Conservation (phyloP, 2,888 invertebrate species). For the Disparrhopalites patrizii region DNA sequence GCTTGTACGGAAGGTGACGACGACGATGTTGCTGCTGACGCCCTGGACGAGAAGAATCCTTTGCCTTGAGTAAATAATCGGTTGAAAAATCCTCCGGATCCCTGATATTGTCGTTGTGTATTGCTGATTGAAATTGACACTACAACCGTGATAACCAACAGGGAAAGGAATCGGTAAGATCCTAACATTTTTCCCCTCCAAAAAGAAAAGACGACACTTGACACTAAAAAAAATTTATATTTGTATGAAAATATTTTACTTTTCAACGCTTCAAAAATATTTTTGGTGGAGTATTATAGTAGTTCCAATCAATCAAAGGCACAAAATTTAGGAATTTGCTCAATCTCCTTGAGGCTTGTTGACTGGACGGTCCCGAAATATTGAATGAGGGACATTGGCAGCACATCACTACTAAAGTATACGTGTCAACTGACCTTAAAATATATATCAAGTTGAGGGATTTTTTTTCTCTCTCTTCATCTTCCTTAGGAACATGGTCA, state of each 20-base stretch:
- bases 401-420: conserved; percentile 14
- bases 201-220: no score
- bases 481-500: conserved; percentile 12
- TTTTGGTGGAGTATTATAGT: no score
- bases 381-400: conserved; percentile 15
- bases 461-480: conserved; percentile 13
- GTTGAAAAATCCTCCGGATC: conserved; percentile 6
- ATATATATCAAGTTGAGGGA: conserved; percentile 10
- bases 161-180: conserved; percentile 7
- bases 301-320: neutral
- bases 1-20: no score
- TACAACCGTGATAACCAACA: conserved; percentile 13
- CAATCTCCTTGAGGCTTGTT: neutral
- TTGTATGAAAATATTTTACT: no score
- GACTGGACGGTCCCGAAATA: neutral
- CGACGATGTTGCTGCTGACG: neutral
- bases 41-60: neutral
- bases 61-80: conserved; percentile 14
- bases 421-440: conserved; percentile 27
- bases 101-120: neutral
- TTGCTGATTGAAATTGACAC: conserved; percentile 9
- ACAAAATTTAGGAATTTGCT: neutral
- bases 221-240: no score
- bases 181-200: conserved; percentile 21
- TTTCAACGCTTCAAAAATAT: no score